Percentiles rank a stretch among this genome's conserved stretches.
Conservation (phyloP, 1,140 invertebrate genomes). For the Lordiphosa clarofinis region DNA sequence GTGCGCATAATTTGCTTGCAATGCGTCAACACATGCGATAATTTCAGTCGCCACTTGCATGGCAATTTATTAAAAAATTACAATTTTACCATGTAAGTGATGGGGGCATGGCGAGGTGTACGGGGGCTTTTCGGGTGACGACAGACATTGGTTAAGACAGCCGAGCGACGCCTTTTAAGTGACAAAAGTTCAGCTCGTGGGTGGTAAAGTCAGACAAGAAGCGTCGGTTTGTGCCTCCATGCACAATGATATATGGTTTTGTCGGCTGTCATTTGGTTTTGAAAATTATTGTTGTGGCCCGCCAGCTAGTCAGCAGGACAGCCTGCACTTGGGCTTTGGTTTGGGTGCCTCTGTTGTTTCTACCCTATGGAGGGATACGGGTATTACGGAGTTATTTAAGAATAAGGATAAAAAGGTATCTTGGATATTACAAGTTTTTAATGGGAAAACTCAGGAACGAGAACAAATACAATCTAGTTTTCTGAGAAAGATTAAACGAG, state of each 20-base stretch:
- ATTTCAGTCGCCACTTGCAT: slow-evolving; percentile 58
- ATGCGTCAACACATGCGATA: slow-evolving; percentile 68
- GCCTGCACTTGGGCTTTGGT: slow-evolving; percentile 35
- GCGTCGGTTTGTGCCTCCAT: slow-evolving; percentile 39
- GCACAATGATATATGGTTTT: slow-evolving; percentile 74
- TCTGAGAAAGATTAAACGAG: too few species aligned
- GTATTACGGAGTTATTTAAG: too few species aligned
- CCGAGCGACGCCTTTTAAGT: slow-evolving; percentile 65
- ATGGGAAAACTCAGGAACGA: too few species aligned
- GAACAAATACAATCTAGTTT: too few species aligned
- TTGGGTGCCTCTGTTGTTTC: slow-evolving; percentile 31
- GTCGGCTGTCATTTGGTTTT: slow-evolving; percentile 75
- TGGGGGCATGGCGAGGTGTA: background rate
- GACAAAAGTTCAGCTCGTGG: slow-evolving; percentile 75
- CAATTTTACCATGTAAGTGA: slow-evolving; percentile 40
- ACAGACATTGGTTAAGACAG: slow-evolving; percentile 64
- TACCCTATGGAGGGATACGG: background rate
- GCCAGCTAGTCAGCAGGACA: background rate
- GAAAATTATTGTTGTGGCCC: slow-evolving; percentile 72
- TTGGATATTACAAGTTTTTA: too few species aligned
- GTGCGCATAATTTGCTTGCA: slow-evolving; percentile 68
- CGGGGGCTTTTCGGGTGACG: slow-evolving; percentile 8
- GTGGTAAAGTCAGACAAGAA: slow-evolving; percentile 67
- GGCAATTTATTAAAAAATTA: slow-evolving; percentile 71
- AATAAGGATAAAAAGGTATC: too few species aligned